These are phyloP conservation scores for Agrochola litura DNA, from an alignment of 2,888 invertebrate species.

Conservation along the genomic window DNA sequence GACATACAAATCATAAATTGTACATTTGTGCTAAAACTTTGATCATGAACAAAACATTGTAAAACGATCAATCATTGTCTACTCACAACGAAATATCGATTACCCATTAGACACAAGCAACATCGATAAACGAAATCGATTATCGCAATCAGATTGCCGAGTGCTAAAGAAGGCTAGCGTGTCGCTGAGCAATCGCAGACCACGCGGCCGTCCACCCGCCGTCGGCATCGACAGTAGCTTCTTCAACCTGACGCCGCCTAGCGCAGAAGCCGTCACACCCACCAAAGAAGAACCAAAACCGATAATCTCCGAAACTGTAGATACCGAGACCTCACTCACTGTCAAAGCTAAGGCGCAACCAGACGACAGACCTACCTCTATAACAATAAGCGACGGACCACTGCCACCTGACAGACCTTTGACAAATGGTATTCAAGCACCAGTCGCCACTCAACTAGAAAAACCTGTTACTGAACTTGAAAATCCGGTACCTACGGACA, in stretches of 20 bases:
- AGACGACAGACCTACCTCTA: conserved; percentile 52
- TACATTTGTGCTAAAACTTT: conserved; percentile 44
- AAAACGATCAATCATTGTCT: conserved; percentile 5
- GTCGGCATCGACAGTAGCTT: conserved; percentile 82
- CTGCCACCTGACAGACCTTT: conserved; percentile 38
- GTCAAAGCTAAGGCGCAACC: conserved; percentile 66
- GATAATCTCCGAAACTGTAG: conserved; percentile 69
- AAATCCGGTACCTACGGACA: conserved; percentile 39
- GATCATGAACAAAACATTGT: conserved; percentile 8
- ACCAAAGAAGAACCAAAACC: conserved; percentile 73
- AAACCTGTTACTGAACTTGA: conserved; percentile 29
- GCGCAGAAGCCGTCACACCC: conserved; percentile 85
- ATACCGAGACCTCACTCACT: conserved; percentile 70
- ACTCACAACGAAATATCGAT: conserved; percentile 36
- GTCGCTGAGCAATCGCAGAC: conserved; percentile 84
- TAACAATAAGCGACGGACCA: conserved; percentile 40
- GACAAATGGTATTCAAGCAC: conserved; percentile 41
- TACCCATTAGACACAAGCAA: conserved; percentile 68
- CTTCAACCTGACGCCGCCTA: conserved; percentile 88
- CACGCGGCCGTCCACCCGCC: conserved; percentile 85
- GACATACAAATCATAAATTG: conserved; percentile 15
- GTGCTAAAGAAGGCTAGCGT: conserved; percentile 86
- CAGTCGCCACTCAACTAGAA: conserved; percentile 28
- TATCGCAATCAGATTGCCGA: conserved; percentile 87
- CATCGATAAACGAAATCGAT: conserved; percentile 63